Evolutionary conservation across 1,140 invertebrate species (phyloP).

Genomic region (Polypedilum vanderplanki): DNA sequence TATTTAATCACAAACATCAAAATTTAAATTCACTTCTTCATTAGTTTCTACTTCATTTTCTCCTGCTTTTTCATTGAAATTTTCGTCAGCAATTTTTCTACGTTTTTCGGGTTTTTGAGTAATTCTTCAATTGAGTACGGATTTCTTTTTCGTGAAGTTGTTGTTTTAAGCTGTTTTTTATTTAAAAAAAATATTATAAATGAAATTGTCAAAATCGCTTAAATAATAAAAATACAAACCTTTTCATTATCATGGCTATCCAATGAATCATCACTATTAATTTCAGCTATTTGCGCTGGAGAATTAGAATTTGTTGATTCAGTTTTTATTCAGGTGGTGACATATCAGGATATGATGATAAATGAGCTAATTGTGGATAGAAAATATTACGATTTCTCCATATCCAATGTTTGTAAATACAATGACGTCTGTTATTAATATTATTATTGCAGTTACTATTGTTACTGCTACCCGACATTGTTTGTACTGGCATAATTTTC

Average conservation of each 20-base stretch:
- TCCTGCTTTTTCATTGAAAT: neutral
- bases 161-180: neutral
- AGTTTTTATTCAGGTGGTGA: neutral
- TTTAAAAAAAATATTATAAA: neutral
- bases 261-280: constrained; percentile 30
- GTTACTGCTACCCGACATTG: neutral
- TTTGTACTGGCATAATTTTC: neutral
- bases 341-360: neutral
- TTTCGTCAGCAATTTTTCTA: constrained; percentile 32
- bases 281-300: neutral
- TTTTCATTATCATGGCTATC: constrained; percentile 26
- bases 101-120: constrained; percentile 63
- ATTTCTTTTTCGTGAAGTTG: constrained; percentile 51
- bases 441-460: neutral
- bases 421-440: neutral
- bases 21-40: neutral
- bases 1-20: constrained; percentile 27
- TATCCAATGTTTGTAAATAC: constrained; percentile 10
- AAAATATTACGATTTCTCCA: constrained; percentile 6
- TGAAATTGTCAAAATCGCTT: neutral
- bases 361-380: neutral
- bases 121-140: constrained; percentile 81
- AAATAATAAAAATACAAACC: neutral
- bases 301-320: constrained; percentile 15
- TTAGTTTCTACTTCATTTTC: neutral